These are phyloP conservation scores for Parnassius orleans DNA, from an alignment of 2,888 invertebrate species.

Conservation along the genomic window DNA sequence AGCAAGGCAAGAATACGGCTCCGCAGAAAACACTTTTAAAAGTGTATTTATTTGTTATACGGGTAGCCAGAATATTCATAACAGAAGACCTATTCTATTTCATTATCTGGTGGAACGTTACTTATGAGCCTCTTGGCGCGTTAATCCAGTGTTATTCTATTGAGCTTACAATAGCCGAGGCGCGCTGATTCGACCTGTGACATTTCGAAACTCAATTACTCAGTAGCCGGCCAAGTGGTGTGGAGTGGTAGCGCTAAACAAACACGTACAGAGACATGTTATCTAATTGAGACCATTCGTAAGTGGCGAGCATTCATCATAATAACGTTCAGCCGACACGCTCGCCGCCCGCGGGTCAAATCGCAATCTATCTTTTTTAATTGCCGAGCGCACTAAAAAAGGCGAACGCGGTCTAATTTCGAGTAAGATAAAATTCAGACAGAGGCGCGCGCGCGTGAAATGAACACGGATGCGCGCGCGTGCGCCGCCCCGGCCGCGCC, in stretches of 20 bases:
- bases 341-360: constrained; percentile 72
- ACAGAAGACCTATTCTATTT: background rate
- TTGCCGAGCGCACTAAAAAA: constrained; percentile 68
- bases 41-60: too few species aligned
- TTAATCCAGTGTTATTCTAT: constrained; percentile 12
- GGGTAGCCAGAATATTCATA: too few species aligned
- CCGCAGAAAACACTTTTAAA: too few species aligned
- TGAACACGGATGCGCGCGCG: constrained; percentile 51
- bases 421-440: constrained; percentile 60
- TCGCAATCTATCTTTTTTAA: constrained; percentile 79
- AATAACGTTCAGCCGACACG: constrained; percentile 73
- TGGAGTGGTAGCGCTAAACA: constrained; percentile 56
- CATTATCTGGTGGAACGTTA: constrained; percentile 9
- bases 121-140: constrained; percentile 11
- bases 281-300: constrained; percentile 69
- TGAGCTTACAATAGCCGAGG: constrained; percentile 17
- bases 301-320: constrained; percentile 71
- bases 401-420: constrained; percentile 59
- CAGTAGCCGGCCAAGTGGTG: constrained; percentile 56
- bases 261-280: constrained; percentile 59
- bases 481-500: constrained; percentile 20
- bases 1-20: too few species aligned
- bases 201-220: constrained; percentile 64
- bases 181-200: constrained; percentile 32
- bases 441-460: constrained; percentile 68